Conservation (phyloP, 2,888 invertebrate species). For the Xanthorhoe designata region DNA sequence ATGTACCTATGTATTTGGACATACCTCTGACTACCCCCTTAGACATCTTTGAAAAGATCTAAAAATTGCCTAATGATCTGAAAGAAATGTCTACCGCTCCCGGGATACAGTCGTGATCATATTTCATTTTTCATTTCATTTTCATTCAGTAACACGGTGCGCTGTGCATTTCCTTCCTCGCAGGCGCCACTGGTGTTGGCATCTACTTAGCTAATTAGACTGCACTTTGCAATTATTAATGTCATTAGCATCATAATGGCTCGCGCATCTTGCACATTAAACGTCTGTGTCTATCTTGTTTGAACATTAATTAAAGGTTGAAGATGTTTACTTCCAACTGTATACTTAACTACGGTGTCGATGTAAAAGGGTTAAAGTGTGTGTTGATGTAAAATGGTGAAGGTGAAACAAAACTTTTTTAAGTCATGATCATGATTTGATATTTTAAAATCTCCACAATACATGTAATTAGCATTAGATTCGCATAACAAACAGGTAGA, state of each 20-base stretch:
- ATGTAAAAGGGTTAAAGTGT: no score
- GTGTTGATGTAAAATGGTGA: no score
- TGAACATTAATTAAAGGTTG: not conserved
- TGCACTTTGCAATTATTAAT: slow-evolving; percentile 13
- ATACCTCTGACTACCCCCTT: no score
- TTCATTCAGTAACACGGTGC: slow-evolving; percentile 8
- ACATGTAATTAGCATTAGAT: slow-evolving; percentile 7
- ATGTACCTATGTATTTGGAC: no score
- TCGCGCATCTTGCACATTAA: slow-evolving; percentile 2
- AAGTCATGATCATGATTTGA: no score
- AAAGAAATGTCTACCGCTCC: no score
- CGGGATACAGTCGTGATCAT: no score
- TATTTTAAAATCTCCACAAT: not conserved
- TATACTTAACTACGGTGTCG: not conserved
- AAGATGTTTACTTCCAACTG: not conserved
- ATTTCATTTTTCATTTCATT: no score
- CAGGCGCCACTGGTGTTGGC: slow-evolving; percentile 18
- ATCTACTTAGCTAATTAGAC: slow-evolving; percentile 17
- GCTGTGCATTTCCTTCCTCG: slow-evolving; percentile 8
- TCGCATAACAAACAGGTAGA: slow-evolving; percentile 13
- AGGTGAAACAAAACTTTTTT: no score
- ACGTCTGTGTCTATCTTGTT: slow-evolving; percentile 1
- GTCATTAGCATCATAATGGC: slow-evolving; percentile 16
- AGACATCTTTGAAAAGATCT: no score
- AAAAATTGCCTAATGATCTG: no score